These are phyloP conservation scores for Diarsia mendica DNA, from an alignment of 2,888 invertebrate species.

Conservation along the genomic window DNA sequence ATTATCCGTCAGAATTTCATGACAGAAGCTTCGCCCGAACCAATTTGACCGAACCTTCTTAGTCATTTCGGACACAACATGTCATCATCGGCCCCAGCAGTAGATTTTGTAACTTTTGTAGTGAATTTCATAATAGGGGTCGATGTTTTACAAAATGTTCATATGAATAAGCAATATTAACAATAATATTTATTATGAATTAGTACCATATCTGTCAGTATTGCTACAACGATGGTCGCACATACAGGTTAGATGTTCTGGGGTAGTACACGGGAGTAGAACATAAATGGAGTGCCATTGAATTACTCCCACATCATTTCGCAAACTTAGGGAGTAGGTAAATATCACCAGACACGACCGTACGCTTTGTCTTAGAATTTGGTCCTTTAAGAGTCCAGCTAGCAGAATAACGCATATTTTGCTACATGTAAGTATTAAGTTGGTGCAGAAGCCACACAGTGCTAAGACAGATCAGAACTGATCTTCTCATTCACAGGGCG, in stretches of 20 bases:
- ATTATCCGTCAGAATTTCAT: too few relatives aligned
- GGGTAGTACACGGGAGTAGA: constrained; percentile 66
- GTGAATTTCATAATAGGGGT: constrained; percentile 4
- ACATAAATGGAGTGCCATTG: constrained; percentile 37
- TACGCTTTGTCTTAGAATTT: not conserved
- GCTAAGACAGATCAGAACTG: not conserved
- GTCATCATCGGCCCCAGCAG: not conserved
- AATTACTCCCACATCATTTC: not conserved
- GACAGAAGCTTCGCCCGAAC: not conserved
- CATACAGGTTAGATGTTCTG: constrained; percentile 80
- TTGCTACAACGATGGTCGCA: constrained; percentile 64
- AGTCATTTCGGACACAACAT: constrained; percentile 14
- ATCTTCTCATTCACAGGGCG: not conserved
- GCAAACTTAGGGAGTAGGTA: not conserved
- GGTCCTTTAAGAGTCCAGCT: too few relatives aligned
- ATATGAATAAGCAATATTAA: constrained; percentile 42
- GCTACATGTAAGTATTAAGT: not conserved
- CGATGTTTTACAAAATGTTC: constrained; percentile 31
- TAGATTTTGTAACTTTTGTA: constrained; percentile 53
- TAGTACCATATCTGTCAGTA: constrained; percentile 58
- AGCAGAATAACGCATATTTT: too few relatives aligned
- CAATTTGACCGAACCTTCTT: not conserved
- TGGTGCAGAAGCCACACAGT: not conserved
- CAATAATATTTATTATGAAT: constrained; percentile 28
- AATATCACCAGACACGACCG: too few relatives aligned